Evolutionary conservation across 2,888 invertebrate genomes (phyloP), one percentile per base, ranked within the genome.

Genomic region (Cryptocheilus praepositus): DNA sequence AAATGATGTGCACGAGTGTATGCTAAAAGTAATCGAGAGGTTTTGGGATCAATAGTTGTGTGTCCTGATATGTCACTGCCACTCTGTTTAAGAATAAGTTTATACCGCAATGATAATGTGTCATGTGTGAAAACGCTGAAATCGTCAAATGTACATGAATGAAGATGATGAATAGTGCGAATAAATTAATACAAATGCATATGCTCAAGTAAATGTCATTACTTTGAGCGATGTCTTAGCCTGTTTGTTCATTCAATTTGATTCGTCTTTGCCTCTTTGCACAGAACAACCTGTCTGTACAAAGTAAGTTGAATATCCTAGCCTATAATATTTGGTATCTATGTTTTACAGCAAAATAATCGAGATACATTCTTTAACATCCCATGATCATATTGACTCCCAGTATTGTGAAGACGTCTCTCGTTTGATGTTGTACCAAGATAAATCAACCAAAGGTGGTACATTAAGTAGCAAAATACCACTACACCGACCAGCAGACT

Each of bases 391-490:
- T 74, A 83, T 13, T 74, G 81, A 70, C 75, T 82, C 53, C 76
- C 73, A 25, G 64, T 61, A 18, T 66, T 60, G 0, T 77, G 64
- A 7, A 81, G 65, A 16, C 83, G 86, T 63, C 84, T 80, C 64
- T 88, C 87, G 61, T 86, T 85, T 7, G 85, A 79, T 21, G 87
- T 88, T 53, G 81, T 87, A 46, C 85, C 85, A 46, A 83, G 77
- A 61, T 81, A 86, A 21, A 87, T 81, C 45, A 90, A 73, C 89
- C 89, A 89, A 2, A 88, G 77, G 73, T 90, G 90, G 70, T 89
- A 89, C 13, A 89, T 44, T 28, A 90, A 83, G 70, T 89, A 86
- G 60, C 83, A 80, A 43, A 88, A 64, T 19, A 89, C 78, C 56
- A 89, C 82, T 54, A 88, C 64, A 25, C 89, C 89, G 52, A 89